Conservation (phyloP, 2,113 vertebrate species). For the Pseudolaguvia tuberculata region DNA sequence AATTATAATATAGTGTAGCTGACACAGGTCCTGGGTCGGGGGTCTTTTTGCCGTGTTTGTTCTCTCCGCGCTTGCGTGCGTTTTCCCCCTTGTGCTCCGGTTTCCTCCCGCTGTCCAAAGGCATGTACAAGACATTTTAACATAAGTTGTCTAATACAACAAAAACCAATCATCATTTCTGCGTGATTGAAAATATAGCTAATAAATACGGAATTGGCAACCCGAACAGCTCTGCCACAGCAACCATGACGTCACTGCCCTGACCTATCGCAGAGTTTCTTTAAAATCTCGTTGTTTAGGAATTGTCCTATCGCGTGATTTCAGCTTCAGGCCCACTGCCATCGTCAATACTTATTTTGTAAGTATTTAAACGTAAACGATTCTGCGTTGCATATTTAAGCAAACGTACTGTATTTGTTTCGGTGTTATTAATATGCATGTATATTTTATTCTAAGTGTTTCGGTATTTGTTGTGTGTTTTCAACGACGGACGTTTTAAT, state of each 20-base stretch:
- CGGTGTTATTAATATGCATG: neutral
- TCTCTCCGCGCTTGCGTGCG: no score
- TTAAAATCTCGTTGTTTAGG: slow-evolving; percentile 37
- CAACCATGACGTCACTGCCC: slow-evolving; percentile 62
- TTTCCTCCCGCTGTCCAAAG: no score
- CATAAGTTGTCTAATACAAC: no score
- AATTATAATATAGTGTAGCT: neutral
- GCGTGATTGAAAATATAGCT: neutral
- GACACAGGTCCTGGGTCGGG: no score
- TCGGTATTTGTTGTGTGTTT: neutral
- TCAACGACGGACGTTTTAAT: slow-evolving; percentile 10
- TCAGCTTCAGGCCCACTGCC: slow-evolving; percentile 34
- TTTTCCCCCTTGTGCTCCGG: no score
- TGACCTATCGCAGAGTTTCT: slow-evolving; percentile 55
- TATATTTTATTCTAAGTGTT: neutral
- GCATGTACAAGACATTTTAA: no score
- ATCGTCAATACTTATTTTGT: slow-evolving; percentile 42
- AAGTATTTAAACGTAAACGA: slow-evolving; percentile 32
- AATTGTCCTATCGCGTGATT: slow-evolving; percentile 61
- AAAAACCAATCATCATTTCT: neutral
- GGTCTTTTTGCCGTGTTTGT: no score
- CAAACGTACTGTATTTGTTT: neutral
- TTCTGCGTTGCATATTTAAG: neutral
- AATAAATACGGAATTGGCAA: slow-evolving; percentile 30
- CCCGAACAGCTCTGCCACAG: slow-evolving; percentile 59